Evolutionary conservation across 2,888 invertebrate species (phyloP), one percentile per base, ranked within the genome.

Genomic region (Drosophila fungiperda): DNA sequence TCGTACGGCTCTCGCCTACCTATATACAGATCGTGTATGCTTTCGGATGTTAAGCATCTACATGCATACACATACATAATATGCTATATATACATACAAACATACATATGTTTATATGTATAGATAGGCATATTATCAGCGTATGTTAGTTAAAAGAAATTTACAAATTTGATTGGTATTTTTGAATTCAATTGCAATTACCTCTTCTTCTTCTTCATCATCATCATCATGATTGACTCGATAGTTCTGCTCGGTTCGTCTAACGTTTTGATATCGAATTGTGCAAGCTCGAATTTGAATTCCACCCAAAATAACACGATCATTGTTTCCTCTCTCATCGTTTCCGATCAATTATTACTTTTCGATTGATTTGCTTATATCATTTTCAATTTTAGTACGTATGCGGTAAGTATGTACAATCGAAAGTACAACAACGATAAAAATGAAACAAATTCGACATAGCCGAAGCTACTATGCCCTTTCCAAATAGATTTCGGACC

Each of bases 381-480:
- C 36, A n/a, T 20, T 45, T 33, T 20, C 2, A 3, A 9, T 52
- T 65, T 50, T 33, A 48, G 26, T 65, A 40, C 49, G 38, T 52
- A 9, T 54, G 45, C 35, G 60, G 50, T 50, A 58, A 63, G 57
- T 71, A 71, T 76, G 57, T 76, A 76, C 72, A 76, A 64, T 54
- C 53, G 45, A 26, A 35, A 61, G 70, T 65, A 72, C 76, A 76
- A 76, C 75, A 75, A 54, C 76, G 62, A 76, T 76, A 62, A 76
- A 65, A 36, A 65, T 59, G 52, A 76, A 23, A 23, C 26, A 60
- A 59, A 58, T 76, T 76, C 76, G 76, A 49, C 68, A 17, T 33
- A n/a, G 68, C 76, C 77, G 76, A 76, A 65, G 36, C 50, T 50
- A 42, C 6, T 68, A 76, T 76, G 62, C 58, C 32, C 68, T 60